Conservation (phyloP, 2,797 vertebrate species). For the Phalanger gymnotis region DNA sequence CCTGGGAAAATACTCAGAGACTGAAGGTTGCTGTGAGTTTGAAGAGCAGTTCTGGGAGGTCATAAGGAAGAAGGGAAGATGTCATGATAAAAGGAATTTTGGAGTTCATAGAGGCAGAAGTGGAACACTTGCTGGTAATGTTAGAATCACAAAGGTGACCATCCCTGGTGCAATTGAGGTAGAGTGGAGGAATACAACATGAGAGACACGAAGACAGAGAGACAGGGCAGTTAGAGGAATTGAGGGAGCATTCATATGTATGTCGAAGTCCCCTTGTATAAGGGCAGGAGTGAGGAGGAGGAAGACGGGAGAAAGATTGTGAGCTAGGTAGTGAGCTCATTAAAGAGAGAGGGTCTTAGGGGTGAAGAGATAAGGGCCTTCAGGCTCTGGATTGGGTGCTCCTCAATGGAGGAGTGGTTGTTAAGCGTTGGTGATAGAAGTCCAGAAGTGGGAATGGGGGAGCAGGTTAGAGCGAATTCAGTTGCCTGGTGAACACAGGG, state of each 20-base stretch:
- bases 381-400: not conserved
- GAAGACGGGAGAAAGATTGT: not conserved
- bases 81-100: not conserved
- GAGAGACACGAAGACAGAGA: not conserved
- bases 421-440: not conserved
- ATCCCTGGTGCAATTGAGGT: not conserved
- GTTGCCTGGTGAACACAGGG: not conserved
- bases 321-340: not conserved
- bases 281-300: not conserved
- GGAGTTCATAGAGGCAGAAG: not conserved
- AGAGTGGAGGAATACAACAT: not conserved
- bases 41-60: not conserved
- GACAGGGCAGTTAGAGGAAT: not conserved
- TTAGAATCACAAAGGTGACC: not conserved
- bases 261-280: not conserved
- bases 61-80: not conserved
- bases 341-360: not conserved
- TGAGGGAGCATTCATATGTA: not conserved
- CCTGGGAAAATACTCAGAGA: not conserved
- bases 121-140: not conserved
- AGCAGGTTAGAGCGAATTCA: not conserved
- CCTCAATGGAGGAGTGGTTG: not conserved
- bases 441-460: not conserved
- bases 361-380: not conserved
- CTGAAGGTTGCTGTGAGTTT: not conserved